Conservation (phyloP, 2,113 vertebrate species). For the Semnopithecus entellus region DNA sequence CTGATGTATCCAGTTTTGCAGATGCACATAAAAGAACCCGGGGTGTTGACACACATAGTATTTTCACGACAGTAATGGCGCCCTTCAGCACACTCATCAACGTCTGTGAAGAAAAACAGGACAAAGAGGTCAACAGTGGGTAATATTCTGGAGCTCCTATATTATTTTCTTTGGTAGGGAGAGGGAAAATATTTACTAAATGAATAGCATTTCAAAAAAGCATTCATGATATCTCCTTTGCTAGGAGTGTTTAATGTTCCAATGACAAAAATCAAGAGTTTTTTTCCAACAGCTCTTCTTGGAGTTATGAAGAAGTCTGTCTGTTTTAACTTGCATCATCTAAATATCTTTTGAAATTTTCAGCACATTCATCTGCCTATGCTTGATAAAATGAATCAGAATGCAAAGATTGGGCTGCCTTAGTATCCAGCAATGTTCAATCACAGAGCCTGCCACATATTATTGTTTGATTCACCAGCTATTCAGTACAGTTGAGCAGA, state of each 20-base stretch:
- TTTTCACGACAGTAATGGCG: conserved; percentile 98
- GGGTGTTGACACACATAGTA: conserved; percentile 96
- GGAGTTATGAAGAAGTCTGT: conserved; percentile 61
- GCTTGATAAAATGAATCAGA: conserved; percentile 37
- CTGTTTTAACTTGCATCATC: conserved; percentile 51
- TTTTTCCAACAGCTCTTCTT: conserved; percentile 58
- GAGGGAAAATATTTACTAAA: neutral
- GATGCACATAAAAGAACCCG: conserved; percentile 97
- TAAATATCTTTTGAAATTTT: conserved; percentile 63
- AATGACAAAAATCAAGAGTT: conserved; percentile 50
- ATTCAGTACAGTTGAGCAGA: neutral
- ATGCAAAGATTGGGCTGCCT: neutral
- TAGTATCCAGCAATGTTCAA: neutral
- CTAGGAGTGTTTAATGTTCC: conserved; percentile 47
- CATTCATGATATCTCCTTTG: conserved; percentile 28
- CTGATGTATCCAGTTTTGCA: conserved; percentile 97
- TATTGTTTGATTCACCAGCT: conserved; percentile 53
- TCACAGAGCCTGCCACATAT: neutral
- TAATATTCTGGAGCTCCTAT: neutral
- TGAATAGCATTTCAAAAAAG: neutral
- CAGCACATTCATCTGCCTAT: neutral
- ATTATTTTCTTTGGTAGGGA: neutral
- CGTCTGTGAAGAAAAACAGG: conserved; percentile 85
- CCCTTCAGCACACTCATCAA: conserved; percentile 97
- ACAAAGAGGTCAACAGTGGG: neutral